Evolutionary conservation across 2,113 vertebrate species (phyloP), one percentile per base, ranked within the genome.

Genomic region (Gymnobelideus leadbeateri): DNA sequence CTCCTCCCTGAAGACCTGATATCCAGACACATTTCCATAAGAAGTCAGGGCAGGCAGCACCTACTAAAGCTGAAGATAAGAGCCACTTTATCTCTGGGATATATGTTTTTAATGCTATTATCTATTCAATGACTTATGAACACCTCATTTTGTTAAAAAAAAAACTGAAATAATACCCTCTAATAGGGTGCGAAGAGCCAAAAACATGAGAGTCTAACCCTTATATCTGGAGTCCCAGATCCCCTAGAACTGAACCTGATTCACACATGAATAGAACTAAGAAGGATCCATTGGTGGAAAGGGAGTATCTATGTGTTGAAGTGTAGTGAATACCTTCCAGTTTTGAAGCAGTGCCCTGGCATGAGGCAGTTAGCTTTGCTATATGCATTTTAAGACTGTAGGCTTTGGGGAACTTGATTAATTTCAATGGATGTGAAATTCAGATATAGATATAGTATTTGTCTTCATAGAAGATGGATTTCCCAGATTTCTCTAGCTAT

Each of bases 361-460:
- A 19, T 77, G 61, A n/a, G 23, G 14, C 14, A n/a, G 31, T 77
- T n/a, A 77, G 12, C 37, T 77, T 93, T 43, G 89, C 46, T 26
- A 0, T 50, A 54, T 92, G 19, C 84, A 52, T 50, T 90, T n/a
- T 53, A 10, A 31, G 53, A 84, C 96, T 92, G 26, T 96, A 90
- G 89, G 16, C 2, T 93, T 77, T 43, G 6, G 46, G 8, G 51
- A 49, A 89, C 51, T 26, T 95, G 14, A 90, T 94, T 89, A 89
- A 90, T 94, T 95, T 96, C 93, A 49, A 91, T 91, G 91, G 55
- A 23, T 43, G n/a, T 43, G 7, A 84, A 84, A 84, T 84, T 84
- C 19, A 84, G 0, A 43, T 84, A 8, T 19, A 43, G 68, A 84
- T n/a, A n/a, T n/a, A n/a, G 5, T 84, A 84, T 84, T 84, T 43